Conservation (phyloP, 2,888 invertebrate species). For the Trissonchulus latispiculum region DNA sequence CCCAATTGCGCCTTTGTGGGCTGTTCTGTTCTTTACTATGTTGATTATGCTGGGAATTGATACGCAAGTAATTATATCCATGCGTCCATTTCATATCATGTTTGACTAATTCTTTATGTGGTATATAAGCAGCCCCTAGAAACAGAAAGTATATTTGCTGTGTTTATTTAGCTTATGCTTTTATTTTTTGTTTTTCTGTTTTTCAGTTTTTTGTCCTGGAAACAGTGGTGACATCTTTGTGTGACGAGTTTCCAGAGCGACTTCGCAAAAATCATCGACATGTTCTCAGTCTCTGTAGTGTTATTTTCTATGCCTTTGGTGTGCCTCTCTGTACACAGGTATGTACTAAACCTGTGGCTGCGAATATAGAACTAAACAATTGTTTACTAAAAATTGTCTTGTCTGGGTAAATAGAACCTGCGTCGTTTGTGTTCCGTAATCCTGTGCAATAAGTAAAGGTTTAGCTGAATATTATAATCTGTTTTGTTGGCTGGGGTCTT, state of each 20-base stretch:
- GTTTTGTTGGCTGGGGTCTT: too few species aligned
- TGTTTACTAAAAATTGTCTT: too few species aligned
- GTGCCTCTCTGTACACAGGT: constrained; percentile 40
- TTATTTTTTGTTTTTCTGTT: neutral
- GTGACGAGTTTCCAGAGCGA: constrained; percentile 50
- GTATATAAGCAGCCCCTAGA: too few species aligned
- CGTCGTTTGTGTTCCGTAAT: too few species aligned
- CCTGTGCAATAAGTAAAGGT: too few species aligned
- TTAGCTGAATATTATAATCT: too few species aligned
- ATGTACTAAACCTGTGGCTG: neutral
- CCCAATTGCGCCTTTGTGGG: constrained; percentile 69
- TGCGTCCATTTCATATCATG: too few species aligned
- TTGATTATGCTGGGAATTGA: constrained; percentile 37
- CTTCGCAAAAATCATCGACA: constrained; percentile 37
- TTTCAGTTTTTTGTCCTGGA: constrained; percentile 51
- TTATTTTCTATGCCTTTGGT: constrained; percentile 35
- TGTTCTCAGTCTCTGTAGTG: constrained; percentile 34
- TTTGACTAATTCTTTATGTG: too few species aligned
- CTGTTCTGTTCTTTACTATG: constrained; percentile 65
- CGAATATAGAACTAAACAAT: too few species aligned
- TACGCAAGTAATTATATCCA: constrained; percentile 36
- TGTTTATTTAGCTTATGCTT: constrained; percentile 3
- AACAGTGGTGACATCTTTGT: constrained; percentile 52
- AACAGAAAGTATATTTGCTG: neutral
- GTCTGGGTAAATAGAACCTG: too few species aligned